phyloP scores from a whole-genome alignment of 2,797 vertebrate species.

The Intellagama lesueurii region DNA sequence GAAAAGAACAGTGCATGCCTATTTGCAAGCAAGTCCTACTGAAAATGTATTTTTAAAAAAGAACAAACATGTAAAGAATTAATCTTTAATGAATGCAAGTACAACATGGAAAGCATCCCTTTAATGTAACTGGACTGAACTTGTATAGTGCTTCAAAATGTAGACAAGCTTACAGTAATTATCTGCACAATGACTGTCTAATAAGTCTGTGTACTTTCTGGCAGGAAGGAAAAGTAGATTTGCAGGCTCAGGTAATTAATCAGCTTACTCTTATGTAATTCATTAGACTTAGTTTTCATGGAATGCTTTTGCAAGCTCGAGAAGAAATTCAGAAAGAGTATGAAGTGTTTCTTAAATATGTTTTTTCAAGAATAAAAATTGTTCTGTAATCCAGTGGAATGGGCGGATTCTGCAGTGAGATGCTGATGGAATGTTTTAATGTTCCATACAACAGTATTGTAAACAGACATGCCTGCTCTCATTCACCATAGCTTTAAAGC shows the following conservation, averaged over 20 bases:
- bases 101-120: background rate
- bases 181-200: background rate
- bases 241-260: constrained; percentile 67
- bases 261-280: constrained; percentile 71
- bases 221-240: constrained; percentile 51
- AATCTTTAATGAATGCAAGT: background rate
- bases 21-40: background rate
- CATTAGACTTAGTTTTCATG: constrained; percentile 67
- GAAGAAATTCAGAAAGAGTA: constrained; percentile 41
- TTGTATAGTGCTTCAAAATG: background rate
- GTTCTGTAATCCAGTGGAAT: constrained; percentile 55
- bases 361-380: background rate
- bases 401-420: too few relatives aligned
- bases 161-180: background rate
- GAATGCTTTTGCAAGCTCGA: constrained; percentile 58
- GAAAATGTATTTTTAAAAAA: background rate
- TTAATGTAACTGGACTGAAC: background rate
- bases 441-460: too few relatives aligned
- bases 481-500: background rate
- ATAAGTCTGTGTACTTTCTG: background rate
- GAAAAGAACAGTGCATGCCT: background rate
- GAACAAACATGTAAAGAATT: too few relatives aligned
- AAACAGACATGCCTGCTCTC: background rate
- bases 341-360: too few relatives aligned
- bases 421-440: too few relatives aligned